Conservation (phyloP, 2,113 vertebrate genomes). For the Mola mola region DNA sequence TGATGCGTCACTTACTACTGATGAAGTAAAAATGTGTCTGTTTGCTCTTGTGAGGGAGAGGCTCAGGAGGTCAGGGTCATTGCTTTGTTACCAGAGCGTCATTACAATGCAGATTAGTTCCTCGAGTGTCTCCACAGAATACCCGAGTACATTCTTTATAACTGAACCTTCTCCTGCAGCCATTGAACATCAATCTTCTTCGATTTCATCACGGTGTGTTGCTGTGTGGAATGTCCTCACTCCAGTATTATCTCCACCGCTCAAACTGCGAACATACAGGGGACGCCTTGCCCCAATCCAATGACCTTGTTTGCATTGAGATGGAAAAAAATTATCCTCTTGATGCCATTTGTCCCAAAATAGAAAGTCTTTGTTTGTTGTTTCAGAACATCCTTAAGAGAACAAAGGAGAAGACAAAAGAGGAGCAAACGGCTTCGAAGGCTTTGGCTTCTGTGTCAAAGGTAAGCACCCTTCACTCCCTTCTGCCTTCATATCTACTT, state of each 20-base stretch:
- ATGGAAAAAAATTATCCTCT: constrained; percentile 25
- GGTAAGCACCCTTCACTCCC: constrained; percentile 73
- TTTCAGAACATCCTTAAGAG: constrained; percentile 88
- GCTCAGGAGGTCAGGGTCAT: not conserved
- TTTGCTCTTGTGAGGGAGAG: not conserved
- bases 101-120: constrained; percentile 5
- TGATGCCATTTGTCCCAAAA: constrained; percentile 20
- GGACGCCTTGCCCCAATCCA: not conserved
- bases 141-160: not conserved
- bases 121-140: not conserved
- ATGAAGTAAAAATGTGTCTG: not conserved
- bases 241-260: not conserved
- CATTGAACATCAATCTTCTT: not conserved
- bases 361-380: constrained; percentile 39
- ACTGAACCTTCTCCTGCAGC: constrained; percentile 1
- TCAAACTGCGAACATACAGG: constrained; percentile 24
- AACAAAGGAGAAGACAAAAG: constrained; percentile 82
- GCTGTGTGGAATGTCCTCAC: constrained; percentile 24
- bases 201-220: constrained; percentile 8
- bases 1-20: not conserved
- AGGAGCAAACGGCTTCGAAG: constrained; percentile 86
- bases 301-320: not conserved
- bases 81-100: not conserved
- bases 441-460: constrained; percentile 86
- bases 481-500: not conserved